Conservation (phyloP, 2,888 invertebrate genomes). For the Ectemnius cavifrons region DNA sequence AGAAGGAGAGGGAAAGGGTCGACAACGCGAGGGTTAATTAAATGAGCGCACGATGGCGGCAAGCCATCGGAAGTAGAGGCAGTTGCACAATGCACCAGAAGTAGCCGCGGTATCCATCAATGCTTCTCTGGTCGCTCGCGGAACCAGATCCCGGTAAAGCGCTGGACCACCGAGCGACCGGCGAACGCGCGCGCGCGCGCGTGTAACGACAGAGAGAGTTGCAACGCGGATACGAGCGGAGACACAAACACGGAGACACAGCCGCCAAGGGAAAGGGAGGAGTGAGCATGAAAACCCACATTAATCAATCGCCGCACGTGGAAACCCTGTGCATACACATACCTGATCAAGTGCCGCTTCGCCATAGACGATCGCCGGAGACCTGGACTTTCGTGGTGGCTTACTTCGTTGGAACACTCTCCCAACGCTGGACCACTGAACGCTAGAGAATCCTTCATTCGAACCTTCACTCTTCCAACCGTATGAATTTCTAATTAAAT, state of each 20-base stretch:
- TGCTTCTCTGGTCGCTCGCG: conserved; percentile 46
- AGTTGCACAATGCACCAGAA: conserved; percentile 63
- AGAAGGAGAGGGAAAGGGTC: conserved; percentile 2
- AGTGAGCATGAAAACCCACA: conserved; percentile 59
- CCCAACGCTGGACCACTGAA: too few relatives aligned
- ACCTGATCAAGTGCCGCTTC: conserved; percentile 39
- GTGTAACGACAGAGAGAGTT: too few relatives aligned
- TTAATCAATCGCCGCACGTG: conserved; percentile 65
- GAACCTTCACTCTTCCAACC: too few relatives aligned
- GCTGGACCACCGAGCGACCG: conserved; percentile 63
- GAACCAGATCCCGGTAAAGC: conserved; percentile 61
- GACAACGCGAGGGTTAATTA: conserved; percentile 49
- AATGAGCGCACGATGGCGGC: conserved; percentile 40
- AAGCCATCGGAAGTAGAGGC: conserved; percentile 54
- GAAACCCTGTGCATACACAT: conserved; percentile 45
- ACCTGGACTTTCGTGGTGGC: too few relatives aligned
- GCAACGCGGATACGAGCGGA: too few relatives aligned
- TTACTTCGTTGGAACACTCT: too few relatives aligned
- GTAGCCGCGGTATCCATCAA: conserved; percentile 64
- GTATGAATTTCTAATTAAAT: too few relatives aligned
- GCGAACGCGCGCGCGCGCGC: conserved; percentile 22
- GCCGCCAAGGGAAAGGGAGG: conserved; percentile 16
- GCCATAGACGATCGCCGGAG: too few relatives aligned
- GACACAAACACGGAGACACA: conserved; percentile 16
- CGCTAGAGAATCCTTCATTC: too few relatives aligned